Percentiles rank a stretch among this genome's conserved stretches.
Conservation (phyloP, 2,113 vertebrate species). For the Gopherus evgoodei region DNA sequence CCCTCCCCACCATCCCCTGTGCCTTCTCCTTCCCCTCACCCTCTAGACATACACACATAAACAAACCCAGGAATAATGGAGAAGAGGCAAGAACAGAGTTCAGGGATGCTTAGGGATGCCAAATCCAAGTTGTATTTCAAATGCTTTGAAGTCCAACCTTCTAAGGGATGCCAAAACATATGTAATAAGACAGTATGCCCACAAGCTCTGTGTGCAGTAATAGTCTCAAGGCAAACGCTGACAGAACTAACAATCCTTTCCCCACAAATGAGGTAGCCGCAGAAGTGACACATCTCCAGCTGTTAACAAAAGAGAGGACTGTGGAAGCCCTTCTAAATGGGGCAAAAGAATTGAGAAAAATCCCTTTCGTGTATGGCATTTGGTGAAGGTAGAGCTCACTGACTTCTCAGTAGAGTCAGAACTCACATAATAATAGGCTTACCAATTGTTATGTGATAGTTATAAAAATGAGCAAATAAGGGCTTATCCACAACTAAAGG, state of each 20-base stretch:
- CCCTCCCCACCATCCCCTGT: no score
- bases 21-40: accelerated
- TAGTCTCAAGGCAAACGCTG: neutral
- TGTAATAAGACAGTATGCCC: neutral
- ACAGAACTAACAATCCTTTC: neutral
- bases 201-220: neutral
- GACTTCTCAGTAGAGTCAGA: neutral
- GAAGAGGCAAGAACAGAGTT: neutral
- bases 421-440: neutral
- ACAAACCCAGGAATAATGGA: neutral
- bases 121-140: neutral
- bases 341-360: neutral
- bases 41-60: neutral
- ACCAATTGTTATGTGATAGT: neutral
- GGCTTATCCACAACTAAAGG: neutral
- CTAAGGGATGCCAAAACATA: neutral
- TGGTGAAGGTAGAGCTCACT: neutral
- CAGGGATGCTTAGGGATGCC: neutral
- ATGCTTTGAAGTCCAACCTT: neutral
- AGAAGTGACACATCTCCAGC: neutral
- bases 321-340: neutral
- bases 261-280: neutral
- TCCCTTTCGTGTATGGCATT: neutral
- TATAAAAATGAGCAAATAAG: constrained; percentile 13
- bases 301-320: neutral